Evolutionary conservation across 2,888 invertebrate species (phyloP), one percentile per base, ranked within the genome.

Genomic region (Auanema freiburgensis): DNA sequence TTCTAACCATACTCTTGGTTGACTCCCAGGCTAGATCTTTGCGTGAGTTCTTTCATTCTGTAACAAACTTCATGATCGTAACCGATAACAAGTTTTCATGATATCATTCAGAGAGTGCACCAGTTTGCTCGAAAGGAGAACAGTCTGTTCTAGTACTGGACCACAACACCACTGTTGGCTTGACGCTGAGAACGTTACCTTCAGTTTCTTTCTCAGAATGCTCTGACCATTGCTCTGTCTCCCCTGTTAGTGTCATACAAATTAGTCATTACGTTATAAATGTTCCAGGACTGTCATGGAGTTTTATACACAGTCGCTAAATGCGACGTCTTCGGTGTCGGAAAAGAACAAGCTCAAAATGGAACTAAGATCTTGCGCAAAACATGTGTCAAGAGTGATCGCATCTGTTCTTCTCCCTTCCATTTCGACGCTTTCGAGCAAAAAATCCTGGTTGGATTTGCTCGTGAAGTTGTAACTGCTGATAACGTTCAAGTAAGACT

Each of bases 361-460:
- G 67, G 67, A 14, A 56, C 59, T 10, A 63, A 64, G 46, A 60
- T 78, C 40, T 63, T 71, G 44, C 74, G 75, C 6, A 79, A 79
- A 66, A 76, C 59, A 53, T 79, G 79, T 59, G 80, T 80, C 25
- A 80, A 80, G 78, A 74, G 76, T 55, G 74, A 78, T 24, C 67
- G 79, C 55, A 75, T 83, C 14, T 82, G 82, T 63, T 71, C 74
- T 24, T 82, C 82, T 42, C 79, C 82, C 44, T 82, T 82, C 76
- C 78, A 79, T 46, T 82, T 82, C 70, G 82, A 82, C 55, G 69
- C 78, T 40, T 72, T 74, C 65, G 79, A 79, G 59, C 80, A 81
- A 60, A 81, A 78, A 70, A 79, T 82, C 56, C 71, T 82, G 25
- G 79, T 82, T 50, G 82, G 82, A 24, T 83, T 80, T 64, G 82